These are phyloP conservation scores for Melanotaenia parkinsoni DNA, from an alignment of 2,797 vertebrate species.

Conservation along the genomic window DNA sequence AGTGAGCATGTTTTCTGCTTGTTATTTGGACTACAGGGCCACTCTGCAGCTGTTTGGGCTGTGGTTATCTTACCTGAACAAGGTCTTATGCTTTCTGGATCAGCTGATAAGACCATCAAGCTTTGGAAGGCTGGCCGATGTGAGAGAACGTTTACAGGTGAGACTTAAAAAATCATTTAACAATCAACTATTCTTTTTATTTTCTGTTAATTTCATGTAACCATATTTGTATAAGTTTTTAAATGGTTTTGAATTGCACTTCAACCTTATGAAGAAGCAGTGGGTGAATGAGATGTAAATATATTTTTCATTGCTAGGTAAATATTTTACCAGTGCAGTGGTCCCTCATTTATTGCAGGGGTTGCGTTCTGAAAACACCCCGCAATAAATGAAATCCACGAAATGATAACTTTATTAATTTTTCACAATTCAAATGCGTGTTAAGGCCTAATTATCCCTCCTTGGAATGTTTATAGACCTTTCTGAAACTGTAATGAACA, in stretches of 20 bases:
- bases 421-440: too few relatives aligned
- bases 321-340: neutral
- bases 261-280: neutral
- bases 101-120: constrained; percentile 96
- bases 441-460: too few relatives aligned
- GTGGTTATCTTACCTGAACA: constrained; percentile 95
- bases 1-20: constrained; percentile 6
- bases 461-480: too few relatives aligned
- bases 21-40: constrained; percentile 83
- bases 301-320: neutral
- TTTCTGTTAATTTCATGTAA: neutral
- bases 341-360: too few relatives aligned
- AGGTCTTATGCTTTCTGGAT: constrained; percentile 96
- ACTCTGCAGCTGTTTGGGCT: constrained; percentile 95
- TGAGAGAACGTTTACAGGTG: constrained; percentile 92
- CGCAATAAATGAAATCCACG: too few relatives aligned
- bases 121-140: constrained; percentile 97
- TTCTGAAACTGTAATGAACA: too few relatives aligned
- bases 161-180: constrained; percentile 17
- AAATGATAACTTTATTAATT: too few relatives aligned
- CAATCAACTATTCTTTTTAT: too few relatives aligned
- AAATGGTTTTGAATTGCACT: neutral
- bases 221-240: neutral
- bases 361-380: too few relatives aligned
- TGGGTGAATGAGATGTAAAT: neutral